Conservation (phyloP, 2,888 invertebrate species). For the Xiphydria camelus region DNA sequence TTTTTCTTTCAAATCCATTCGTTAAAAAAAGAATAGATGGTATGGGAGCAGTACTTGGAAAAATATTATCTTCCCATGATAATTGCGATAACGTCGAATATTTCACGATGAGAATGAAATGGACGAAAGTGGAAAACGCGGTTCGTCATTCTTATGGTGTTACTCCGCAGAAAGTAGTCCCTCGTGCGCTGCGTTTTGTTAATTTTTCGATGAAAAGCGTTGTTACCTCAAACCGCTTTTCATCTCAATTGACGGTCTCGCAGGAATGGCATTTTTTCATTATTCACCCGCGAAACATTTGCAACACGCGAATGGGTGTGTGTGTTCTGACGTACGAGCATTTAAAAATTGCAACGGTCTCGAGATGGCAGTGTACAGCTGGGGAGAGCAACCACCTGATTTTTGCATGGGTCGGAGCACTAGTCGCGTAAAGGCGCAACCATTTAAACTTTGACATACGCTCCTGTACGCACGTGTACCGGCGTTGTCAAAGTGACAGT, state of each 20-base stretch:
- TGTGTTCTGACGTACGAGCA: no score
- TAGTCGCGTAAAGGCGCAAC: conserved; percentile 35
- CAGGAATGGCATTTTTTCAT: not conserved
- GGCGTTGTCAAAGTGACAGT: not conserved
- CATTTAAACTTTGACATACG: conserved; percentile 49
- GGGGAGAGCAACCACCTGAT: conserved; percentile 47
- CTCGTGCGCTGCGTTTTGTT: conserved; percentile 23
- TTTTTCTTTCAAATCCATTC: not conserved
- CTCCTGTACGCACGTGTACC: conserved; percentile 10
- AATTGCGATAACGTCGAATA: not conserved
- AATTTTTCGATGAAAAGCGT: not conserved
- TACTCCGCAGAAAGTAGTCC: conserved; percentile 46
- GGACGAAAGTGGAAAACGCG: not conserved
- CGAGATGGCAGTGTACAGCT: conserved; percentile 41
- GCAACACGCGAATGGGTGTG: no score
- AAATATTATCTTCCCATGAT: no score
- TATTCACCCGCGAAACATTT: not conserved
- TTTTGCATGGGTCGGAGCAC: conserved; percentile 39
- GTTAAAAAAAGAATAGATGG: not conserved
- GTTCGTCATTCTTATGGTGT: conserved; percentile 25
- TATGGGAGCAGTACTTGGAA: no score
- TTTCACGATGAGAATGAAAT: not conserved
- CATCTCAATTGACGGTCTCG: no score
- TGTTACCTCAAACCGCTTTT: not conserved
- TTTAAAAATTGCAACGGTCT: conserved; percentile 15